Conservation (phyloP, 2,888 invertebrate genomes). For the Pyrocoelia pectoralis region DNA sequence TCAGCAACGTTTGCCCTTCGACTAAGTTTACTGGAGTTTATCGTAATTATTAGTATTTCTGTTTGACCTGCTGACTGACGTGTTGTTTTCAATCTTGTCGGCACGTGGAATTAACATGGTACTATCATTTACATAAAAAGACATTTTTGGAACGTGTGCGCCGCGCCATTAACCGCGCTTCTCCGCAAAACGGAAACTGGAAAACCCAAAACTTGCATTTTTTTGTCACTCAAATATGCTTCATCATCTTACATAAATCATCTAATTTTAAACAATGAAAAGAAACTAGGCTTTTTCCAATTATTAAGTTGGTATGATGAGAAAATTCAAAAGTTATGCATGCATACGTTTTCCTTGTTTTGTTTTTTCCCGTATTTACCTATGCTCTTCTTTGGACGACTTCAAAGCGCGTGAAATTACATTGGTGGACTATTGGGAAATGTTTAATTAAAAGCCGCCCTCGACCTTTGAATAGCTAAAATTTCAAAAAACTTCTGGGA, state of each 20-base stretch:
- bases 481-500: no score
- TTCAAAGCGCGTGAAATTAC: no score
- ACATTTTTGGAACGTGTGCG: conserved; percentile 1
- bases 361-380: no score
- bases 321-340: no score
- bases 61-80: conserved; percentile 37
- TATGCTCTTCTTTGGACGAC: no score
- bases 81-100: conserved; percentile 34
- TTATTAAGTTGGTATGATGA: no score
- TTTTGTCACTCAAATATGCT: neutral
- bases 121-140: conserved; percentile 34
- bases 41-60: conserved; percentile 35
- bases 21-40: conserved; percentile 36
- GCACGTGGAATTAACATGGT: conserved; percentile 37
- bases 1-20: conserved; percentile 38
- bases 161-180: conserved; percentile 25
- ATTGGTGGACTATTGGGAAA: no score
- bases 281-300: neutral
- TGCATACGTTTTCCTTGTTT: no score
- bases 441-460: no score
- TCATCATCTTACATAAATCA: conserved; percentile 8
- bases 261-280: conserved; percentile 1
- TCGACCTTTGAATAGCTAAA: no score
- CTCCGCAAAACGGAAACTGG: neutral
- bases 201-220: no score